These are phyloP conservation scores for Hystrix brachyura DNA, from an alignment of 2,113 vertebrate species.

Conservation along the genomic window DNA sequence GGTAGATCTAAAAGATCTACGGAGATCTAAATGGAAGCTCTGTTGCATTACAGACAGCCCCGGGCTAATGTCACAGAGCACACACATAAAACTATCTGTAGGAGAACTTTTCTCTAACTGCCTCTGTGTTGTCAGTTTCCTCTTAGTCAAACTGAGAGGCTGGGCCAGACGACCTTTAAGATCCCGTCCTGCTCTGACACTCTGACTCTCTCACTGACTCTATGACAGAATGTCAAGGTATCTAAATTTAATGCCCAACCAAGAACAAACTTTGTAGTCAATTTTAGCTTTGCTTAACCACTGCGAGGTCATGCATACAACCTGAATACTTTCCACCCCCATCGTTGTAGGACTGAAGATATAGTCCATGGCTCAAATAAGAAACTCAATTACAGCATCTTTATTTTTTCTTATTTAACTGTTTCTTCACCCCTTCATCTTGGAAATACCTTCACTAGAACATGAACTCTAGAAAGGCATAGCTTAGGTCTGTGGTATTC, in stretches of 20 bases:
- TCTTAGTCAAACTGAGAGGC: background rate
- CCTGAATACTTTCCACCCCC: background rate
- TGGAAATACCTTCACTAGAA: background rate
- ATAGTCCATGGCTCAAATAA: background rate
- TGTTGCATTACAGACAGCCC: background rate
- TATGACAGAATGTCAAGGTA: conserved; percentile 49
- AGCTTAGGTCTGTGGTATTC: background rate
- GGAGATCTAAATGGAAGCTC: background rate
- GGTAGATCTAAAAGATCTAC: background rate
- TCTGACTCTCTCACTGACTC: conserved; percentile 10
- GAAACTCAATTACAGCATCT: background rate
- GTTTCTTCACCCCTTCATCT: background rate
- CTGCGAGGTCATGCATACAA: background rate
- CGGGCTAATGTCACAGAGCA: background rate
- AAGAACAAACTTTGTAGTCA: conserved; percentile 38
- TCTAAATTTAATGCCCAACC: conserved; percentile 12
- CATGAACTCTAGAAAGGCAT: background rate
- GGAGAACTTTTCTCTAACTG: background rate
- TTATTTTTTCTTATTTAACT: background rate
- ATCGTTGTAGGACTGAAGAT: background rate
- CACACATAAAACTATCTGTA: background rate
- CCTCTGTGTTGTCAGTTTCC: background rate
- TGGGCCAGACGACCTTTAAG: background rate
- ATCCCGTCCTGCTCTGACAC: conserved; percentile 49
- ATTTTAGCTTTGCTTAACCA: conserved; percentile 33